Evolutionary conservation across 2,888 invertebrate genomes (phyloP).

Genomic region (Rhingia campestris): DNA sequence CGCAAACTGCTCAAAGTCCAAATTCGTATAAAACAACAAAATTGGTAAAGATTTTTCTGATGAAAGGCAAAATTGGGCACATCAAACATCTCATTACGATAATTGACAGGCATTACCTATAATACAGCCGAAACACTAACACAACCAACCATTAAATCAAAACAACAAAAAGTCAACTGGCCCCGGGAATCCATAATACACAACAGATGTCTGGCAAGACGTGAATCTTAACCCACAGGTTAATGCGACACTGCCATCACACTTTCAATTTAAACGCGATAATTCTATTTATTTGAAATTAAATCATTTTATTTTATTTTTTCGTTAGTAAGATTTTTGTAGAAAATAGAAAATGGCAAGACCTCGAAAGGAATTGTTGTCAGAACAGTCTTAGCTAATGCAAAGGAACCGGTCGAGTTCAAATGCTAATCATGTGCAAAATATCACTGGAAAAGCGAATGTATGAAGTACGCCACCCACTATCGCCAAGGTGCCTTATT

Average conservation of each 20-base stretch:
- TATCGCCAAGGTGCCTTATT: conserved; percentile 82
- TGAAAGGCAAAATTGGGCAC: conserved; percentile 29
- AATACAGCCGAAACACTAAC: conserved; percentile 4
- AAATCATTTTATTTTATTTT: neutral
- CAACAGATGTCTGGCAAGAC: conserved; percentile 25
- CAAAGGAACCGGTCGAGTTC: conserved; percentile 19
- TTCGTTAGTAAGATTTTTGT: conserved; percentile 1
- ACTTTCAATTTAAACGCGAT: neutral
- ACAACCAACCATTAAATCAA: neutral
- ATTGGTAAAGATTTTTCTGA: neutral
- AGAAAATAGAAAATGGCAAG: conserved; percentile 50
- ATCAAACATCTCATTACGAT: conserved; percentile 63
- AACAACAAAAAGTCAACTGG: conserved; percentile 32
- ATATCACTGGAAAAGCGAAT: no score
- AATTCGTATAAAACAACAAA: neutral
- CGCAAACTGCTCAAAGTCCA: conserved; percentile 16
- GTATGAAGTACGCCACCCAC: conserved; percentile 61
- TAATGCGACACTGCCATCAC: neutral
- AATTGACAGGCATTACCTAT: conserved; percentile 40
- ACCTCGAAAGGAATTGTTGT: conserved; percentile 49
- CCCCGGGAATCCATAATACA: conserved; percentile 10
- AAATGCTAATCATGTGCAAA: neutral
- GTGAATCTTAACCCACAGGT: conserved; percentile 32
- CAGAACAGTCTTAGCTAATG: conserved; percentile 58
- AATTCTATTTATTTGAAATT: neutral